Conservation (phyloP, 2,797 vertebrate species). For the Pipistrellus pipistrellus region DNA sequence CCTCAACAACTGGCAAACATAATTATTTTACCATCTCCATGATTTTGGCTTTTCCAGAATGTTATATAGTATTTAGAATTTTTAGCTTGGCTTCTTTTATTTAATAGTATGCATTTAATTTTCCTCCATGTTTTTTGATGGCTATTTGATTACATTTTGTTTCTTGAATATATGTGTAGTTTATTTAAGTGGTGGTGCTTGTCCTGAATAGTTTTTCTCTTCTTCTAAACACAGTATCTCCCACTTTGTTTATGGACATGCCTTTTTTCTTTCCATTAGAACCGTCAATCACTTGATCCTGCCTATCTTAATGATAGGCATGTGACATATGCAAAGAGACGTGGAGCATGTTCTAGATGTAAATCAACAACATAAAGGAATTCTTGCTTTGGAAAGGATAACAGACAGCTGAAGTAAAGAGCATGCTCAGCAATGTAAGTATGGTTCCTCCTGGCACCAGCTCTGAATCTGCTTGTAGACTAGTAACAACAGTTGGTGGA, state of each 20-base stretch:
- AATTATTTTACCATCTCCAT: not conserved
- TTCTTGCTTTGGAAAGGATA: not conserved
- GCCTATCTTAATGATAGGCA: not conserved
- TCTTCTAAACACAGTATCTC: not conserved
- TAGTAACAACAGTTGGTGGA: not conserved
- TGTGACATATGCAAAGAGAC: not conserved
- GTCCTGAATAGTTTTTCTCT: not conserved
- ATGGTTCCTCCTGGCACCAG: not conserved
- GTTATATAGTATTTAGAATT: not conserved
- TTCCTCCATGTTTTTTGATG: not conserved
- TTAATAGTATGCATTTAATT: not conserved
- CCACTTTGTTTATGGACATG: not conserved
- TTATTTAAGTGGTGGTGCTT: not conserved
- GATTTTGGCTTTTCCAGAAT: not conserved
- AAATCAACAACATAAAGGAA: constrained; percentile 10
- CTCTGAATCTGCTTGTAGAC: not conserved
- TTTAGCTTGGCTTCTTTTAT: not conserved
- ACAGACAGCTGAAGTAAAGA: not conserved
- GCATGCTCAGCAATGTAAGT: not conserved
- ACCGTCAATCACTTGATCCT: not conserved
- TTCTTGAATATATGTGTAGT: not conserved
- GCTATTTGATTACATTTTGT: not conserved
- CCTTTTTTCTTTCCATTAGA: not conserved
- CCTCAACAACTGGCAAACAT: not conserved
- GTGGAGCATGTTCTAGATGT: not conserved